These are phyloP conservation scores for Danio tinwini DNA, from an alignment of 2,797 vertebrate genomes.

Conservation along the genomic window DNA sequence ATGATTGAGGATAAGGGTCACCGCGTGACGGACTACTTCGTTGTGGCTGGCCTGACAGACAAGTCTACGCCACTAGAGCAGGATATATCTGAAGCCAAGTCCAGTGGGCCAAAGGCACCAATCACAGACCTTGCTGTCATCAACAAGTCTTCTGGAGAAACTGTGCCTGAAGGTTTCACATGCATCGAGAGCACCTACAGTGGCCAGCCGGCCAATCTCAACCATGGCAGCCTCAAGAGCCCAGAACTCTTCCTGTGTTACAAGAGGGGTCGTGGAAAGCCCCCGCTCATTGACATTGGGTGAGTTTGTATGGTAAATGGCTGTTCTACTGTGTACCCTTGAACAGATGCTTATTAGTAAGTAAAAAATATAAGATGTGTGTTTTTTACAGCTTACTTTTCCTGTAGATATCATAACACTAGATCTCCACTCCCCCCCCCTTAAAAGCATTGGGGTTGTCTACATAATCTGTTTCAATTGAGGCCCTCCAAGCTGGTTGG, in stretches of 20 bases:
- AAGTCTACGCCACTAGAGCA: slow-evolving; percentile 90
- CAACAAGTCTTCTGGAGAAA: slow-evolving; percentile 91
- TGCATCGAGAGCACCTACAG: slow-evolving; percentile 92
- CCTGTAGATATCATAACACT: not conserved
- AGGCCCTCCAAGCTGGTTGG: no score
- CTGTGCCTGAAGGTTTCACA: slow-evolving; percentile 94
- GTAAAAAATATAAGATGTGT: not conserved
- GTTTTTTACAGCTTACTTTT: not conserved
- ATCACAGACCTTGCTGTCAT: slow-evolving; percentile 96
- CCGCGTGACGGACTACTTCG: slow-evolving; percentile 97
- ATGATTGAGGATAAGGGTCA: slow-evolving; percentile 98
- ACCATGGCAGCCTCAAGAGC: slow-evolving; percentile 97
- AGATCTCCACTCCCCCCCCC: no score
- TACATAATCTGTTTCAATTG: not conserved
- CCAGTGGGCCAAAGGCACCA: slow-evolving; percentile 89
- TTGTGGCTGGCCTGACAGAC: slow-evolving; percentile 96
- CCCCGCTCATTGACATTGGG: slow-evolving; percentile 94
- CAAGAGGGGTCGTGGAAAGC: slow-evolving; percentile 88
- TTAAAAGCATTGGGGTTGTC: not conserved
- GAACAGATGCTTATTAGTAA: not conserved
- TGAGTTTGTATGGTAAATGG: slow-evolving; percentile 69
- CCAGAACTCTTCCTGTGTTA: slow-evolving; percentile 97
- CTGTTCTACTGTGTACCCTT: not conserved
- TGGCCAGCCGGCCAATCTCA: slow-evolving; percentile 93
- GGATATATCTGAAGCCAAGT: slow-evolving; percentile 91